These are phyloP conservation scores for Osmerus mordax DNA, from an alignment of 2,113 vertebrate species.

Conservation along the genomic window DNA sequence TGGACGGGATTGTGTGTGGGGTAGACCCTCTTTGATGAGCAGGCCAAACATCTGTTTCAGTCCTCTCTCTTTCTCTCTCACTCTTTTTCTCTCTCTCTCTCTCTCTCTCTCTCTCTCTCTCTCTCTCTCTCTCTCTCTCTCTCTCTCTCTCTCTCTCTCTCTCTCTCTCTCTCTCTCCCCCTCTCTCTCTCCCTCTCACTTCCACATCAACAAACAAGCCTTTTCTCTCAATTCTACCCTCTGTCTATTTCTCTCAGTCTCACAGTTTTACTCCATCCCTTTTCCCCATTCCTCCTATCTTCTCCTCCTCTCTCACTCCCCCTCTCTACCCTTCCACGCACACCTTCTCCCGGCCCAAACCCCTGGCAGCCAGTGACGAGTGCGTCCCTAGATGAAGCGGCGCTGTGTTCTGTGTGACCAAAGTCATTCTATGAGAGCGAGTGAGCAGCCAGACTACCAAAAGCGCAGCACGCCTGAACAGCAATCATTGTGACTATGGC, in stretches of 20 bases:
- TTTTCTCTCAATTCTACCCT: neutral
- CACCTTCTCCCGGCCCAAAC: neutral
- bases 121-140: neutral
- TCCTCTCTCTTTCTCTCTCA: slow-evolving; percentile 38
- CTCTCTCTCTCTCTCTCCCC: neutral
- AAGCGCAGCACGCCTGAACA: no score
- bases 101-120: slow-evolving; percentile 9
- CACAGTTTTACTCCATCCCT: neutral
- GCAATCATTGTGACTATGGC: no score
- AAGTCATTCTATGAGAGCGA: slow-evolving; percentile 20
- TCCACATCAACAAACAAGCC: neutral
- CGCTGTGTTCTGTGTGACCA: slow-evolving; percentile 40
- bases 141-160: neutral
- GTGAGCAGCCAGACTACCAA: slow-evolving; percentile 33
- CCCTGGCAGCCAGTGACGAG: slow-evolving; percentile 17
- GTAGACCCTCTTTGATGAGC: slow-evolving; percentile 68
- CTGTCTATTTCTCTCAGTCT: slow-evolving; percentile 32
- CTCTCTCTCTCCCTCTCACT: neutral
- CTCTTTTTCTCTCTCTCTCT: slow-evolving; percentile 7
- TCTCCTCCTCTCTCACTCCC: neutral
- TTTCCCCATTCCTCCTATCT: neutral
- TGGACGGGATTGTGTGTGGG: slow-evolving; percentile 50
- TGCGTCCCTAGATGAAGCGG: slow-evolving; percentile 5
- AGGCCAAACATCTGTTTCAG: slow-evolving; percentile 75
- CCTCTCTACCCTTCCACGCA: neutral